Base-by-base conservation (phyloP, 1,140 invertebrate species). In the Centruroides sculpturatus region DNA sequence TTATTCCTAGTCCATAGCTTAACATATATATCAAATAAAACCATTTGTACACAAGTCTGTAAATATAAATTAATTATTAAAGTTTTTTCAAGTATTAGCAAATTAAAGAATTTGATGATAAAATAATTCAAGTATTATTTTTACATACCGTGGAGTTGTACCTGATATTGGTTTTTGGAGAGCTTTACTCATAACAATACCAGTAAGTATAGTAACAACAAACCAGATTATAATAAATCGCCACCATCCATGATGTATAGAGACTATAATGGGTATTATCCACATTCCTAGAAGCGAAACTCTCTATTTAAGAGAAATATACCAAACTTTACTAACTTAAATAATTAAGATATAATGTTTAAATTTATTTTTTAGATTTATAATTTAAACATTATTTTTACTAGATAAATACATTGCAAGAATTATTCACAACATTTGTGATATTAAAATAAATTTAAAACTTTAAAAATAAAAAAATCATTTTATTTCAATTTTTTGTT, bases 31-130 rank as follows among this genome's bases (percentile, higher is more conserved):
- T 83, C 65, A 98, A 82, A 71, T 96, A 87, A 77, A 99, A 99
- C 94, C 95, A 99, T 81, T 98, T 98, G 78, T 99, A 99, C 50
- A 99, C 94, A 73, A 97, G 80, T 77, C 92, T 92, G 79, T 59
- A 82, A 81, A 64, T 35, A 57, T 53, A 23, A 6, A 6, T 53
- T 23, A 23, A 53, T 53, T 36, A 6, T 6, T 3, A 34, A 36
- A 8, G 7, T 36, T 53, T 53, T 51, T 51, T 34, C 12, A 51
- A 12, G 49, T 34, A 12, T 51, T 51, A 34, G 34, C 13, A 51
- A n/a, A 13, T 6, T 48, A 8, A 35, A 10, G 35, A 53, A 7
- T 35, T 35, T 52, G 46, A 64, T 6, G 47, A n/a, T 35, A 61
- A 58, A 56, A 46, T 12, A 63, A 13, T 57, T 66, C 10, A 48